Percentiles rank a stretch among this genome's conserved stretches.
Conservation (phyloP, 1,140 invertebrate genomes). For the Helicoverpa zea region DNA sequence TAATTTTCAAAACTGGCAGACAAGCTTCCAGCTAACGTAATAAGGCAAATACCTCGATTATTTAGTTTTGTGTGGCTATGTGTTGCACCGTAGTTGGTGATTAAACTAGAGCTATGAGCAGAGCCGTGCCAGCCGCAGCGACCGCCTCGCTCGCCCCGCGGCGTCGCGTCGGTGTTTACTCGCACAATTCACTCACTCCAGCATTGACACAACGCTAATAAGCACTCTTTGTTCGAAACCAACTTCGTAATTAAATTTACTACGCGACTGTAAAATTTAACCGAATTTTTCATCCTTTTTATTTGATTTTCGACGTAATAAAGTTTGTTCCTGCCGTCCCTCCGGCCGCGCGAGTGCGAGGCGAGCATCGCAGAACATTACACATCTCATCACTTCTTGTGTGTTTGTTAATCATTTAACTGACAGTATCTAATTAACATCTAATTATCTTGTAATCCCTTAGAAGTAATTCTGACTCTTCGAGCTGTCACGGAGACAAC, state of each 20-base stretch:
- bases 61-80: too few relatives aligned
- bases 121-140: too few relatives aligned
- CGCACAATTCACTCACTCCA: background rate
- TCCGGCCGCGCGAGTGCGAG: background rate
- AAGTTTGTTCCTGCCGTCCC: background rate
- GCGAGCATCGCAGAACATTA: too few relatives aligned
- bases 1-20: too few relatives aligned
- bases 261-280: constrained; percentile 14
- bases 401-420: background rate
- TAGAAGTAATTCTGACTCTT: background rate
- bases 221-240: constrained; percentile 25
- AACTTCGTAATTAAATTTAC: constrained; percentile 17
- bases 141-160: too few relatives aligned
- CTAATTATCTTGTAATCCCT: background rate
- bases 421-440: background rate
- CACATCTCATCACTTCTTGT: too few relatives aligned
- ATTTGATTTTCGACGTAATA: constrained; percentile 16
- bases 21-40: too few relatives aligned
- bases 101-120: background rate
- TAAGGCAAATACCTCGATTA: too few relatives aligned
- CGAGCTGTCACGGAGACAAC: background rate
- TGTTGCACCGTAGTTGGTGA: background rate
- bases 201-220: constrained; percentile 15
- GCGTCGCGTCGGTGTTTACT: background rate
- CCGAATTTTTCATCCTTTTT: constrained; percentile 4